Evolutionary conservation across 2,797 vertebrate species (phyloP).

Genomic region (Cuniculus paca): DNA sequence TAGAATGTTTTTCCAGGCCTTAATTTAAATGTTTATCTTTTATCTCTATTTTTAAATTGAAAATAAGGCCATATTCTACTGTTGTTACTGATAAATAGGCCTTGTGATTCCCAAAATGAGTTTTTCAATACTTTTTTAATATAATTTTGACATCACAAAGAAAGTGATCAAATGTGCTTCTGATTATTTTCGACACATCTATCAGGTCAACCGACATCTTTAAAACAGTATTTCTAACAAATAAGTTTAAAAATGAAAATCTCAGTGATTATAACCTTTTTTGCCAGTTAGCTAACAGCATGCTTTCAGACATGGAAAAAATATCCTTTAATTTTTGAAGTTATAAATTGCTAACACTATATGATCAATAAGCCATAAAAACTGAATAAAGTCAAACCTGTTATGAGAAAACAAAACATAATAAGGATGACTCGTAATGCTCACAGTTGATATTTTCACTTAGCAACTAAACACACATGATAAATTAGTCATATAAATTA

Average conservation of each 20-base stretch:
- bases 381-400: constrained; percentile 34
- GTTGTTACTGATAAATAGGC: background rate
- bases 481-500: constrained; percentile 30
- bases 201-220: background rate
- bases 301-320: background rate
- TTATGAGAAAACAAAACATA: constrained; percentile 21
- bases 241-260: background rate
- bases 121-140: background rate
- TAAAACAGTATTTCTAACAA: constrained; percentile 36
- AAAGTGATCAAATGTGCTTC: background rate
- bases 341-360: background rate
- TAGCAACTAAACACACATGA: constrained; percentile 42
- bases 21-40: background rate
- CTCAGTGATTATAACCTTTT: background rate
- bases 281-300: background rate
- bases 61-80: background rate
- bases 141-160: constrained; percentile 37
- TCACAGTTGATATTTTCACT: background rate
- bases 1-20: constrained; percentile 26
- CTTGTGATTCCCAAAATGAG: background rate
- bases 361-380: constrained; percentile 33
- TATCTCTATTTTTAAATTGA: constrained; percentile 5
- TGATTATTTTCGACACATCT: constrained; percentile 29
- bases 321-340: constrained; percentile 3
- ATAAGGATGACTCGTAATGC: background rate